Evolutionary conservation across 2,888 invertebrate species (phyloP).

Genomic region (Chrysopilus asiliformis): DNA sequence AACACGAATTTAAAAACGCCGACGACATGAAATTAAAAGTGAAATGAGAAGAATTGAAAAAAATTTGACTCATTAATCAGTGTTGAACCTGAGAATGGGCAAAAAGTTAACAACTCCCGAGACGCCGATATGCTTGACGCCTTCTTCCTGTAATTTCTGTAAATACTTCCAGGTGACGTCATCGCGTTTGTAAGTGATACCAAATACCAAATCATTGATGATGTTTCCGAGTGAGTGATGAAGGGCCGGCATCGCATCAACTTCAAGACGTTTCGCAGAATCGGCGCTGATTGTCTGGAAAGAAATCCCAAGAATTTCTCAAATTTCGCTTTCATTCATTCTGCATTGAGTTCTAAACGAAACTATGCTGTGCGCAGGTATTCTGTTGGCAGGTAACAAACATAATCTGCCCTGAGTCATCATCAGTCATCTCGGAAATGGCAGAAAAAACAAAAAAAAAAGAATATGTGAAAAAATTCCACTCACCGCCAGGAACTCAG

Average conservation of each 20-base stretch:
- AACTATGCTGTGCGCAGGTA: no score
- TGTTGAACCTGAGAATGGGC: conserved; percentile 54
- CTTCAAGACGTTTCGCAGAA: conserved; percentile 29
- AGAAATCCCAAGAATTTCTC: no score
- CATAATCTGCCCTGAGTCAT: no score
- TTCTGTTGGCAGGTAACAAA: no score
- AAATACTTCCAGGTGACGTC: conserved; percentile 67
- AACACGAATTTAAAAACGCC: not conserved
- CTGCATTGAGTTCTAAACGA: no score
- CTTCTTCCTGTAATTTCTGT: conserved; percentile 66
- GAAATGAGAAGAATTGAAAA: no score
- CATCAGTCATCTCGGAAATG: no score
- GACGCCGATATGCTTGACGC: conserved; percentile 68
- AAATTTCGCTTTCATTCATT: conserved; percentile 6
- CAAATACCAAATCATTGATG: conserved; percentile 65
- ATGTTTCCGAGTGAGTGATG: conserved; percentile 63
- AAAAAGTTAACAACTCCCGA: conserved; percentile 75
- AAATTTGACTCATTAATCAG: conserved; percentile 10
- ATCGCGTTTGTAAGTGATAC: conserved; percentile 50
- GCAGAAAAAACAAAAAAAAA: no score
- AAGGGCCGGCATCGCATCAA: conserved; percentile 27
- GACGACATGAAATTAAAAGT: not conserved
- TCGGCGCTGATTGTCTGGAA: conserved; percentile 18
- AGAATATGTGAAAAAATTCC: no score
- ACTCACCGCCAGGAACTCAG: no score